Evolutionary conservation across 2,888 invertebrate genomes (phyloP), one percentile per base, ranked within the genome.

Genomic region (Cepaea hortensis): DNA sequence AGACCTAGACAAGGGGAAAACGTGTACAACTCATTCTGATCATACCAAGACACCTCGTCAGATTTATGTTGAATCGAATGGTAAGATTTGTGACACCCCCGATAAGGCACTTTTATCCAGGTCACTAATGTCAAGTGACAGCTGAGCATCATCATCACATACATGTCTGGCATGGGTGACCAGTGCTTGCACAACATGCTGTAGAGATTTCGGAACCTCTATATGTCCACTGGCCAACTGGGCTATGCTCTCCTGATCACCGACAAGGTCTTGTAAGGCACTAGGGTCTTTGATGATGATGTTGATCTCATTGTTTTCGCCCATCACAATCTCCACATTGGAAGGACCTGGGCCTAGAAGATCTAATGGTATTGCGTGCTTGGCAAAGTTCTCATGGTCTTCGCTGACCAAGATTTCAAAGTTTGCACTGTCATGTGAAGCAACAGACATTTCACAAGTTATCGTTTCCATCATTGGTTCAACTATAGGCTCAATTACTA

Each of bases 231-330:
- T 35, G 46, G 75, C 18, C 55, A 85, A 61, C 13, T 70, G 65
- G n/a, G 13, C 79, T 5, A 85, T 61, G 15, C 62, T 55, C 7
- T 46, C 55, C 23, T 85, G 80, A 6, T 46, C 85, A 62, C 82
- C 82, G 2, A 86, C 20, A 23, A 76, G 0, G 11, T 82, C 82
- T 3, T 86, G 86, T 55, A 86, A 70, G 18, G 76, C 70, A 46
- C 82, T 76, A n/a, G 84, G 73, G 55, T 87, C 80, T 50, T 84
- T 87, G 73, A 87, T 87, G 68, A 87, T 87, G 70, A 87, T 87
- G 81, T 81, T 87, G 9, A 87, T 87, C 46, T 87, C 87, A 80
- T 87, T 87, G 62, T 87, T 87, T 50, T 87, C 87, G 35, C 84
- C 87, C 84, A 87, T 81, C 18, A 87, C 87, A 68, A 87, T 84